Percentiles rank a stretch among this genome's conserved stretches.
Conservation (phyloP, 2,888 invertebrate genomes). For the Harpalus rubripes region DNA sequence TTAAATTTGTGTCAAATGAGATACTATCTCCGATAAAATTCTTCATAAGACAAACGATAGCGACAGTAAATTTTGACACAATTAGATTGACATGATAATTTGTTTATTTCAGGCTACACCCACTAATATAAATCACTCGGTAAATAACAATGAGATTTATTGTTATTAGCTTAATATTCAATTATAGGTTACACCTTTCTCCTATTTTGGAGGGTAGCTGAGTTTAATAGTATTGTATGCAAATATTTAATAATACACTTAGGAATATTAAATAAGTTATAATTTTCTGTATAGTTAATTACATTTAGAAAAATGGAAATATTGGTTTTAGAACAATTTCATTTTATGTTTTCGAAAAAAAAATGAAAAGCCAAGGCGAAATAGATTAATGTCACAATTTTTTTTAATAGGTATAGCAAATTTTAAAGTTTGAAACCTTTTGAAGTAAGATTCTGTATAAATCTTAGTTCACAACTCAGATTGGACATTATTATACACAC, state of each 20-base stretch:
- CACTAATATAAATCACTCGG: conserved; percentile 11
- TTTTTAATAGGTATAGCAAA: no score
- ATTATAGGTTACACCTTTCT: conserved; percentile 6
- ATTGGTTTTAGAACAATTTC: no score
- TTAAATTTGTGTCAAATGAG: conserved; percentile 30
- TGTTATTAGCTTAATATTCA: neutral
- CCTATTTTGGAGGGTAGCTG: conserved; percentile 30
- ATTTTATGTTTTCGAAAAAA: no score
- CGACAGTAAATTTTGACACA: conserved; percentile 35
- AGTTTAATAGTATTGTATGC: conserved; percentile 9
- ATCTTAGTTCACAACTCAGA: no score
- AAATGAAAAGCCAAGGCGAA: no score
- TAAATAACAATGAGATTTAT: conserved; percentile 18
- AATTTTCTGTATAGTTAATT: no score
- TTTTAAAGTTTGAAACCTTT: no score
- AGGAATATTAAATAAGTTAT: no score
- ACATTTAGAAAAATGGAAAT: no score
- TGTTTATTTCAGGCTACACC: neutral
- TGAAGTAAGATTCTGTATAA: no score
- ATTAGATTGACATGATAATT: conserved; percentile 44
- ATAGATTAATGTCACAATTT: no score
- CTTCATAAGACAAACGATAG: conserved; percentile 46
- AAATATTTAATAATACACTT: neutral
- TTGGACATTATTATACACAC: no score
- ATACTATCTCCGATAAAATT: conserved; percentile 3